phyloP scores from a whole-genome alignment of 2,888 invertebrate species.

The Pemphredon lugubris region DNA sequence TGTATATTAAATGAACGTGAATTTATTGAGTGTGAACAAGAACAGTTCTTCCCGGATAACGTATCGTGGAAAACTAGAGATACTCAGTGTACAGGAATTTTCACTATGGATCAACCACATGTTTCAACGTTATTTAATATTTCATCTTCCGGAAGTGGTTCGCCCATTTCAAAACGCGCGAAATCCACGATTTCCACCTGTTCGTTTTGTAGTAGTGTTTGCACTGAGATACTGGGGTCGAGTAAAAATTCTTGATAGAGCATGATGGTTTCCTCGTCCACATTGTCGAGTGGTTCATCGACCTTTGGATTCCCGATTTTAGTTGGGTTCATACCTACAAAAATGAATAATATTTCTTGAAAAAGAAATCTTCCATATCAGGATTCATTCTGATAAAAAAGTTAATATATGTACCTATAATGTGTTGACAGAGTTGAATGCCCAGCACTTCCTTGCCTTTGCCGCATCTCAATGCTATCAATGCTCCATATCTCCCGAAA shows the following conservation, averaged over 20 bases:
- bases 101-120: constrained; percentile 86
- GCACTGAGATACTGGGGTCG: constrained; percentile 89
- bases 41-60: too few relatives aligned
- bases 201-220: constrained; percentile 87
- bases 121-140: constrained; percentile 85
- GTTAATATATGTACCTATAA: constrained; percentile 85
- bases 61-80: neutral
- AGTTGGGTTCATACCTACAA: constrained; percentile 88
- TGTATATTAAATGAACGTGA: too few relatives aligned
- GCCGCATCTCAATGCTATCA: constrained; percentile 87
- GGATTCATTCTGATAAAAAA: neutral
- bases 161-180: constrained; percentile 94
- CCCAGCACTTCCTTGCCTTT: constrained; percentile 83
- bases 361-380: neutral
- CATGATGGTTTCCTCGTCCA: constrained; percentile 90
- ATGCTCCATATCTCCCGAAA: constrained; percentile 92
- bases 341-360: too few relatives aligned
- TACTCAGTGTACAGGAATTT: neutral
- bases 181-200: constrained; percentile 89
- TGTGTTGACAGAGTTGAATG: constrained; percentile 93
- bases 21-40: too few relatives aligned
- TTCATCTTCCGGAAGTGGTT: constrained; percentile 80
- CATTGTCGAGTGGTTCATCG: constrained; percentile 85
- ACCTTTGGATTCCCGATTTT: constrained; percentile 86
- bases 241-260: constrained; percentile 94